Base-by-base conservation (phyloP, 2,797 vertebrate genomes). In the Pantherophis vulpinus region DNA sequence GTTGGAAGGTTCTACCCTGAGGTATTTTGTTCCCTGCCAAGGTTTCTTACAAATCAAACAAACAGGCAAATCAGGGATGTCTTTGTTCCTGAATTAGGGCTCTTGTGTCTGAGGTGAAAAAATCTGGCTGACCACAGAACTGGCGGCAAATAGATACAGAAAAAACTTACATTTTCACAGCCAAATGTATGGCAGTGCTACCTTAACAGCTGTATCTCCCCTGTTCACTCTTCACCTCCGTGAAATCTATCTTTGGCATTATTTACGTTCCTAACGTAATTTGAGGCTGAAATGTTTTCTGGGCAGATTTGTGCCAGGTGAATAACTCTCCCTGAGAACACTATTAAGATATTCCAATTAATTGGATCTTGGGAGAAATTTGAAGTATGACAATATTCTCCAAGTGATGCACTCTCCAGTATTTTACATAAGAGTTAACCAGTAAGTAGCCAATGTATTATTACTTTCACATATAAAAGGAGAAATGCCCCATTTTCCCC, bases 401-500 rank as follows among this genome's bases (percentile, higher is more conserved):
- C 0, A 0, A 83, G 47, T 0, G 0, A 58, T 37, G 83, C 29
- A 58, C 94, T 95, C 89, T 88, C 90, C 94, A 95, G 88, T 2
- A 3, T 91, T 97, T 95, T 93, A 90, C 94, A 95, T 92, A 32
- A 90, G 92, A 97, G 92, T 94, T 90, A 93, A 91, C 92, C 2
- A 91, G 96, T 94, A 95, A 97, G 96, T 96, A 95, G 90, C 95
- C 83, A 96, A 95, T 96, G 97, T 97, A 95, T 95, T 96, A 97
- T 95, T 96, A 97, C 97, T 94, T 95, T 95, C 87, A 63, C 94
- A 97, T 97, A 98, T 98, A 97, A 98, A 98, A 98, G 97, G 97
- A 97, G 96, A 98, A 98, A 98, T 97, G 98, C 98, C 96, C 96
- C 96, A 93, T 98, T 98, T 96, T 97, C 97, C 29, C 97, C 96